Base-by-base conservation (phyloP, 64 coral and sea anemone genomes). In the Stichodactyla mertensii region DNA sequence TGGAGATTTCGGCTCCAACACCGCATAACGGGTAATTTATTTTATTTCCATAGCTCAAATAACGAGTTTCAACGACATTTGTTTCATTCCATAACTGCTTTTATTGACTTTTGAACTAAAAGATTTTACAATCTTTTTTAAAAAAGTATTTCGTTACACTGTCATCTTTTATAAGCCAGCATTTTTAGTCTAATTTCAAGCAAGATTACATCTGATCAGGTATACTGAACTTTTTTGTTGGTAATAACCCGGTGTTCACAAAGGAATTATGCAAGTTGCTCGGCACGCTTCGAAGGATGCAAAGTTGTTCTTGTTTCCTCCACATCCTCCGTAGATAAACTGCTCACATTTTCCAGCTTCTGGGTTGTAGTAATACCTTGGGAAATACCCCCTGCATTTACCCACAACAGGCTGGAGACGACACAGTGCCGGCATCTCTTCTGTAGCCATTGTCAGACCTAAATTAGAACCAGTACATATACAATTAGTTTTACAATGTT, bases 221-320 rank as follows among this genome's bases (percentile, higher is more conserved):
- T 19, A 64, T 64, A 19, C 61, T 64, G 16, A 15, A 64, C 36
- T 45, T 45, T 45, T 45, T 2, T 45, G 36, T 45, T 45, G 36
- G 36, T 45, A 62, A 0, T 1, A 4, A 18, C 62, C 9, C 22
- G 13, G 19, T 22, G 6, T n/a, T 66, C 62, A 66, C 62, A n/a
- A 4, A n/a, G 62, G 22, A n/a, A 9, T 45, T 45, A 45, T 87
- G 24, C 87, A 88, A 54, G 52, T 62, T 0, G 56, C 51, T 31
- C 60, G 69, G 71, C 88, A 90, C 22, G 55, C 64, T 20, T 85
- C 83, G 31, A 58, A 54, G 6, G 82, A 58, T 24, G 54, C 27
- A 85, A 90, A 90, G 16, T 90, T 90, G 82, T 90, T 90, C n/a
- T 11, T 56, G 27, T 90, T 90, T 7, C 88, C 88, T 7, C 20